Evolutionary conservation across 2,113 vertebrate genomes (phyloP), one percentile per base, ranked within the genome.

Genomic region (Dasyprocta punctata): DNA sequence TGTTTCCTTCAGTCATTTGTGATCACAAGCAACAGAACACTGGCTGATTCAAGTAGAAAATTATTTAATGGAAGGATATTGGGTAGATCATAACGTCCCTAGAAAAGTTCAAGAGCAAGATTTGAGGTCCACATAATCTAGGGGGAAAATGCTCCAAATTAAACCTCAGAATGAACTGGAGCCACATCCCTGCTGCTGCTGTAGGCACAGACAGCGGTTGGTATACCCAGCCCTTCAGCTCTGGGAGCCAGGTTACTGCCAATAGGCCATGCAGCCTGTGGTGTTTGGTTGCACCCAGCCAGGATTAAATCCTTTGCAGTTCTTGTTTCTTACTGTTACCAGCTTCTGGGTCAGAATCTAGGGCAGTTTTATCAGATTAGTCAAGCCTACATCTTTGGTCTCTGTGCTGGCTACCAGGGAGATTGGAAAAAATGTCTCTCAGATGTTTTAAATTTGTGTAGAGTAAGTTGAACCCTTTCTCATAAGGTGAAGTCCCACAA

Each of bases 1-100:
- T 4, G 4, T 88, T 95, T 90, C 69, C 20, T 13, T 47, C 93
- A 20, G 30, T 80, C 20, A 84, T 65, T 75, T 91, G n/a, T 63
- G 36, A 96, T 24, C 7, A 8, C 0, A 87, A 82, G 80, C 28
- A 84, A 83, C 47, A 97, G 87, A 95, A 85, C 28, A 36, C 33
- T 89, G 49, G n/a, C 1, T 78, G 41, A 92, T 41, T 90, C 2
- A 49, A 92, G 73, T 16, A 95, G 44, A 94, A 90, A 69, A 87
- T 75, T 80, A 84, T 78, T 85, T 89, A 78, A 86, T 56, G 36
- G 78, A 91, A 52, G 28, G n/a, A 44, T 65, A 58, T 24, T 92
- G 30, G 22, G 20, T 24, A 77, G 63, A 54, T 87, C 60, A 86
- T 3, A 88, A 75, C 81, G 80, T 84, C 60, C 88, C 61, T 28